Percentiles rank a stretch among this genome's conserved stretches.
These are phyloP conservation scores for Clunio marinus DNA, from an alignment of 2,888 invertebrate genomes.

Conservation along the genomic window DNA sequence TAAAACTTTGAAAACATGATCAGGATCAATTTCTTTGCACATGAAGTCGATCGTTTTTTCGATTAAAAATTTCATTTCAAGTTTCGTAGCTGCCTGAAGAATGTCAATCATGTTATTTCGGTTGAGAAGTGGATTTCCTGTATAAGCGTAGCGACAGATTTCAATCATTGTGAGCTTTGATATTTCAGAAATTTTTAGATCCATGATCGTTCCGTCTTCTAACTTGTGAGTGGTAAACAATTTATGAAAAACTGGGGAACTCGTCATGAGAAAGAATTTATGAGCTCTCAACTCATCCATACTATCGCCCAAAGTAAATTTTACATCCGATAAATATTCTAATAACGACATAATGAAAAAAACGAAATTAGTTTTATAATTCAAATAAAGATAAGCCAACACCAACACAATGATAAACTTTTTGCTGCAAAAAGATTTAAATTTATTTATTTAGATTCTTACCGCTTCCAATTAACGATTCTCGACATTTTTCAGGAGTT, in stretches of 20 bases:
- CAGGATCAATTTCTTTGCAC: conserved; percentile 17
- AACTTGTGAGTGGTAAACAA: neutral
- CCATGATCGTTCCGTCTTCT: neutral
- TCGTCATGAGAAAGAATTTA: conserved; percentile 2
- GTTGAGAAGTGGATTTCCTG: neutral
- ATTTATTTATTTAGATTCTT: neutral
- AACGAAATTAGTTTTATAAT: too few species aligned
- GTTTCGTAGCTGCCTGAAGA: conserved; percentile 11
- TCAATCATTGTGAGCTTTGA: conserved; percentile 11
- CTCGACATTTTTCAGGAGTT: conserved; percentile 4
- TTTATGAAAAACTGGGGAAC: conserved; percentile 6
- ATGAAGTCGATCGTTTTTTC: conserved; percentile 15
- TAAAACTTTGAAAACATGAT: conserved; percentile 9
- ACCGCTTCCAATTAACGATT: conserved; percentile 13
- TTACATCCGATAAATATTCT: conserved; percentile 9
- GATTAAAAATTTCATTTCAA: conserved; percentile 23
- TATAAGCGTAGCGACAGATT: conserved; percentile 26
- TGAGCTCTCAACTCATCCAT: neutral
- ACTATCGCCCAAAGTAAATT: neutral
- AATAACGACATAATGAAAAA: neutral
- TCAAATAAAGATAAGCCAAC: too few species aligned
- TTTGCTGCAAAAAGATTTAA: neutral
- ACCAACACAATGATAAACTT: neutral
- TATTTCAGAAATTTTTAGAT: neutral
- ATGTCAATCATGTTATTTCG: neutral